Percentiles rank a stretch among this genome's conserved stretches.
phyloP scores from a whole-genome alignment of 2,888 invertebrate species.

The Luffia ferchaultella region DNA sequence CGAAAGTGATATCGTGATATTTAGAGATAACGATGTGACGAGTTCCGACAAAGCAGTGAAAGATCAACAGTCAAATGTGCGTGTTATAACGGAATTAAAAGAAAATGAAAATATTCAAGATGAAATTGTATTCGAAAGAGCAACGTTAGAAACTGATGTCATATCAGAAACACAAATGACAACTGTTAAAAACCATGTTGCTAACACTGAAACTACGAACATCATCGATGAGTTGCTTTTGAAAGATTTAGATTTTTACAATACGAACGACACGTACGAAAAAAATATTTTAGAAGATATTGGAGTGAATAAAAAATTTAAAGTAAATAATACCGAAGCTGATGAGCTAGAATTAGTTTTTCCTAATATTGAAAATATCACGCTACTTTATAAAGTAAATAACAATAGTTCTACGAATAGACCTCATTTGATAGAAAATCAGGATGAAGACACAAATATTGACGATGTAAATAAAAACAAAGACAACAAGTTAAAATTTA shows the following conservation, averaged over 20 bases:
- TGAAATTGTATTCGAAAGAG: background rate
- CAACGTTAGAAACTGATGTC: background rate
- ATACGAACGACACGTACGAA: background rate
- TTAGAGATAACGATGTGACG: slow-evolving; percentile 27
- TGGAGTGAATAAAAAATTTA: too few species aligned
- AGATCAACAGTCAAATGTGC: background rate
- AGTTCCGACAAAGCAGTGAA: background rate
- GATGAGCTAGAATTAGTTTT: background rate
- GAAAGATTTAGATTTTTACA: background rate
- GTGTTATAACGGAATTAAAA: too few species aligned
- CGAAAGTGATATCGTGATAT: slow-evolving; percentile 39
- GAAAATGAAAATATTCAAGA: background rate
- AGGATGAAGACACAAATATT: background rate
- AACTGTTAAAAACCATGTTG: background rate
- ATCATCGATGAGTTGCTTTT: background rate
- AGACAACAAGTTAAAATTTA: slow-evolving; percentile 13
- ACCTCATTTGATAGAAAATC: background rate
- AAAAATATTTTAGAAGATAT: background rate
- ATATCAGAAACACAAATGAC: background rate
- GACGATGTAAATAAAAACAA: slow-evolving; percentile 7
- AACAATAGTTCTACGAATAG: background rate
- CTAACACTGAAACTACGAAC: background rate
- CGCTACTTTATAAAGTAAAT: background rate
- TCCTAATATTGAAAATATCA: background rate
- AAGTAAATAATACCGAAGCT: background rate